Percentiles rank a stretch among this genome's conserved stretches.
Evolutionary conservation across 2,797 vertebrate genomes (phyloP).

Genomic region (Oreortyx pictus): DNA sequence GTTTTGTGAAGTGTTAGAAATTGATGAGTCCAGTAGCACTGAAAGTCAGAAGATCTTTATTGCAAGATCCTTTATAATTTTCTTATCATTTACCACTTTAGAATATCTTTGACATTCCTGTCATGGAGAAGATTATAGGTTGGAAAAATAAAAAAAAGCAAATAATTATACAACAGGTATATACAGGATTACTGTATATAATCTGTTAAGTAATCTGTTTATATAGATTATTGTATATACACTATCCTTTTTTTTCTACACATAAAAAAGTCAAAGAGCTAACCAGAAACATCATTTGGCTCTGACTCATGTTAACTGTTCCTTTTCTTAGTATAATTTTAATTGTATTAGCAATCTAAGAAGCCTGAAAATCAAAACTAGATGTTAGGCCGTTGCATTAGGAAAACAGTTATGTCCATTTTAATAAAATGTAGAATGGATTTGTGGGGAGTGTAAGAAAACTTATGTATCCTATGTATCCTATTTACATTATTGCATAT

Average conservation of each 20-base stretch:
- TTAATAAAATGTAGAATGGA: neutral
- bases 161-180: too few relatives aligned
- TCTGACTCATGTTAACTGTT: neutral
- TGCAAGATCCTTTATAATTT: neutral
- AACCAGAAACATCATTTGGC: neutral
- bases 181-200: too few relatives aligned
- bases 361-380: neutral
- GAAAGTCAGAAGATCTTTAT: neutral
- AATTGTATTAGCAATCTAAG: neutral
- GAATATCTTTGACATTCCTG: neutral
- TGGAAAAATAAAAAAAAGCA: too few relatives aligned
- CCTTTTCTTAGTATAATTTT: neutral
- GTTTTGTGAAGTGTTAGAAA: neutral
- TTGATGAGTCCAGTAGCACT: neutral
- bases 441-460: neutral
- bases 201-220: too few relatives aligned
- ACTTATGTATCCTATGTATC: neutral
- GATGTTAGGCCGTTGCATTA: neutral
- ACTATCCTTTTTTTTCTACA: neutral
- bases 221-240: neutral
- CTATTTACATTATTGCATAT: neutral
- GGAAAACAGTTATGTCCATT: neutral
- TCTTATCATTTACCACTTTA: neutral
- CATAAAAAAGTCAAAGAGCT: neutral
- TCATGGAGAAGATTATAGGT: neutral